Percentiles rank a stretch among this genome's conserved stretches.
These are phyloP conservation scores for Xestia ashworthii DNA, from an alignment of 2,888 invertebrate genomes.

Conservation along the genomic window DNA sequence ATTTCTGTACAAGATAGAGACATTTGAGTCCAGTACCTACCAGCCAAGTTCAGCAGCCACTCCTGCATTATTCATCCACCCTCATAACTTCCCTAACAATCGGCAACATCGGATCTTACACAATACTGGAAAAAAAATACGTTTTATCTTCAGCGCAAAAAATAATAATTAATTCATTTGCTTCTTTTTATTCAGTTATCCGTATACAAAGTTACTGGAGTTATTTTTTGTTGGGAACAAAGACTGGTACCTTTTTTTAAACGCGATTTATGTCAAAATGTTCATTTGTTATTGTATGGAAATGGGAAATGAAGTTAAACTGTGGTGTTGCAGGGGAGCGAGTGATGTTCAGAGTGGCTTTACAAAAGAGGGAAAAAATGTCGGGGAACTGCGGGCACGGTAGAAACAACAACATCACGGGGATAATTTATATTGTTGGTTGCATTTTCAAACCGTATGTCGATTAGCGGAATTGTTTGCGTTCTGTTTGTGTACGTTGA, in stretches of 20 bases:
- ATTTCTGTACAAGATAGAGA: conserved; percentile 32
- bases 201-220: conserved; percentile 60
- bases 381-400: background rate
- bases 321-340: conserved; percentile 39
- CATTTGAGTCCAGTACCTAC: conserved; percentile 12
- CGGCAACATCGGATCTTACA: conserved; percentile 26
- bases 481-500: conserved; percentile 34
- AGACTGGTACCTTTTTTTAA: conserved; percentile 59
- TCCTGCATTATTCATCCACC: conserved; percentile 66
- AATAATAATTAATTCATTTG: conserved; percentile 70
- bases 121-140: conserved; percentile 64
- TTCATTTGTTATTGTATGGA: conserved; percentile 57
- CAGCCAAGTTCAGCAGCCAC: conserved; percentile 5
- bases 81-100: conserved; percentile 63
- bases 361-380: conserved; percentile 15
- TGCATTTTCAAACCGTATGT: conserved; percentile 32
- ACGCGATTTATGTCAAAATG: conserved; percentile 62
- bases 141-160: conserved; percentile 51
- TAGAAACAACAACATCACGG: conserved; percentile 29
- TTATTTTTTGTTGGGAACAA: conserved; percentile 59
- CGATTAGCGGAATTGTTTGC: conserved; percentile 25
- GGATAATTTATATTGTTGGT: conserved; percentile 45
- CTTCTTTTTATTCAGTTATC: conserved; percentile 67
- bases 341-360: conserved; percentile 35
- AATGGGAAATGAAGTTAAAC: conserved; percentile 52